A percentile compares a stretch with the other conserved stretches of the same genome.
Evolutionary conservation across 2,113 vertebrate species (phyloP).

Genomic region (Elgaria multicarinata): DNA sequence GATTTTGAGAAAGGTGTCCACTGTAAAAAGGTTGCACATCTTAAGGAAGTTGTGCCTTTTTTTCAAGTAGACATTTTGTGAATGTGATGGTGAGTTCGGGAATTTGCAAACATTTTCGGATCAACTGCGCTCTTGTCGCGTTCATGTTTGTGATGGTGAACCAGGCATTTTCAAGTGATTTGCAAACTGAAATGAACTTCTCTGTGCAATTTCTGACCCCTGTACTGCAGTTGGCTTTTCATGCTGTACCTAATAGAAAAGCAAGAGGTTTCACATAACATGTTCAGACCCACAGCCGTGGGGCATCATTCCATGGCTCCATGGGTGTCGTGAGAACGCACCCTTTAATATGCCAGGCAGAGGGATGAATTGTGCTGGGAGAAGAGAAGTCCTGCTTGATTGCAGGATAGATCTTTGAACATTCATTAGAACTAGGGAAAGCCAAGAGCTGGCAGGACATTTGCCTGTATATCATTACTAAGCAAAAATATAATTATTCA

Average conservation of each 20-base stretch:
- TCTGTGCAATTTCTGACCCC: not conserved
- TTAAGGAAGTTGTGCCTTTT: no score
- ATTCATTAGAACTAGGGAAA: conserved; percentile 2
- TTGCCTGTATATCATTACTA: conserved; percentile 31
- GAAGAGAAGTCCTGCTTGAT: not conserved
- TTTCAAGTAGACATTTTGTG: no score
- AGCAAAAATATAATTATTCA: conserved; percentile 37
- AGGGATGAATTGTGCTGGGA: not conserved
- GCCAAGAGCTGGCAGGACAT: conserved; percentile 17
- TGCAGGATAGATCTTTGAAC: not conserved
- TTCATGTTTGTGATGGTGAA: no score
- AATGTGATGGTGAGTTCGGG: no score
- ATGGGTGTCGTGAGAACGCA: not conserved
- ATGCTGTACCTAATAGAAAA: not conserved
- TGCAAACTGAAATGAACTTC: no score
- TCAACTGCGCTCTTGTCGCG: no score
- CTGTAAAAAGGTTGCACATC: no score
- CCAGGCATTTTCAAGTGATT: no score
- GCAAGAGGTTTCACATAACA: not conserved
- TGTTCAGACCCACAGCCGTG: not conserved
- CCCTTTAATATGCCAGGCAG: not conserved
- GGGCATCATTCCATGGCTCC: not conserved
- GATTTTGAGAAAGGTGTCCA: no score
- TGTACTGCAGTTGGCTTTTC: no score
- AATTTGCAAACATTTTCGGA: no score